Percentiles rank a stretch among this genome's conserved stretches.
Evolutionary conservation across 2,113 vertebrate genomes (phyloP).

Genomic region (Mormoops blainvillei): DNA sequence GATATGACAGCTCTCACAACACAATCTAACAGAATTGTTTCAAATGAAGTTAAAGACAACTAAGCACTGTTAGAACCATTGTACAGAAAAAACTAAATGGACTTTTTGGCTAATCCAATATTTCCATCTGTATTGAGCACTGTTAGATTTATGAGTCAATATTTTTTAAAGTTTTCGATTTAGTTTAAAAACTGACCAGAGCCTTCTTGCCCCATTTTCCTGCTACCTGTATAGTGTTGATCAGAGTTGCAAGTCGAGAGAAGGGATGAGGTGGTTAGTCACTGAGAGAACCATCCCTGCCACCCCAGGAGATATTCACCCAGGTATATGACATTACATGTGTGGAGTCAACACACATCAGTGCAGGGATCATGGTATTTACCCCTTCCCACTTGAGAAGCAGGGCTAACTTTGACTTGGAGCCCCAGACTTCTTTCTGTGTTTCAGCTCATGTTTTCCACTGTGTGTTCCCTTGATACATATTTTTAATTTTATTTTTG

Average conservation of each 20-base stretch:
- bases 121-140: neutral
- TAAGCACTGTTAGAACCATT: no score
- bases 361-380: fast-evolving
- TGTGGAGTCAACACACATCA: fast-evolving
- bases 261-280: neutral
- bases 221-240: neutral
- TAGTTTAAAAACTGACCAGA: neutral
- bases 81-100: no score
- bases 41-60: no score
- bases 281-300: neutral
- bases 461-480: fast-evolving
- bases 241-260: neutral
- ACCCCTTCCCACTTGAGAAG: no score
- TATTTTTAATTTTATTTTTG: neutral
- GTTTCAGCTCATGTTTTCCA: neutral
- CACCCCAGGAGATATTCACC: neutral
- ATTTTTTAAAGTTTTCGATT: neutral
- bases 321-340: fast-evolving
- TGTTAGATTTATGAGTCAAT: neutral
- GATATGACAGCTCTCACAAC: no score
- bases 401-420: neutral
- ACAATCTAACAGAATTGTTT: no score
- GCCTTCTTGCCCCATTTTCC: neutral
- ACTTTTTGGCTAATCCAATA: neutral
- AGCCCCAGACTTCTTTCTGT: neutral